These are phyloP conservation scores for Puffinus mauretanicus DNA, from an alignment of 2,113 vertebrate species.

Conservation along the genomic window DNA sequence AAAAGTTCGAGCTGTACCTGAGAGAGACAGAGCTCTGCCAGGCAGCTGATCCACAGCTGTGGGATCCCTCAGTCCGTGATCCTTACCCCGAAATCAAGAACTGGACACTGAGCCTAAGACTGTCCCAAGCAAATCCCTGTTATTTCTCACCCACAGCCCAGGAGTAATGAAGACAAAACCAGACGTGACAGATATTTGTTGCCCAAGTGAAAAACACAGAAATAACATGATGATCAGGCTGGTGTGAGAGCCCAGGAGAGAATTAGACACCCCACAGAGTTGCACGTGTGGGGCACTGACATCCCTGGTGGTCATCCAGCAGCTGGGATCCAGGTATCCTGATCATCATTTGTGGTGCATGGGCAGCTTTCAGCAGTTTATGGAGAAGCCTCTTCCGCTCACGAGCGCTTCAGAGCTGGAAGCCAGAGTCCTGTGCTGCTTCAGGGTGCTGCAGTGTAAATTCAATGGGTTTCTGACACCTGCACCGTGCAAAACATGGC, in stretches of 20 bases:
- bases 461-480: conserved; percentile 18
- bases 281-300: background rate
- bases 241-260: background rate
- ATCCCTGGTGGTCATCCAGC: background rate
- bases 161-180: background rate
- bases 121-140: background rate
- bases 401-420: background rate
- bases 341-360: background rate
- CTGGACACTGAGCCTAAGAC: background rate
- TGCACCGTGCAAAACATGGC: background rate
- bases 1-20: background rate
- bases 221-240: background rate
- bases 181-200: background rate
- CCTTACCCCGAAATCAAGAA: background rate
- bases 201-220: background rate
- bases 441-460: background rate
- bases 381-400: background rate
- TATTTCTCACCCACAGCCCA: background rate
- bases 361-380: background rate
- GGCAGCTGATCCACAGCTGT: background rate
- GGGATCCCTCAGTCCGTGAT: background rate
- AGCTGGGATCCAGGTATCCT: background rate
- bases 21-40: background rate
- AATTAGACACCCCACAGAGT: background rate
- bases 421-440: background rate